Percentiles rank a stretch among this genome's conserved stretches.
phyloP scores from a whole-genome alignment of 2,888 invertebrate species.

The Limnephilus lunatus region DNA sequence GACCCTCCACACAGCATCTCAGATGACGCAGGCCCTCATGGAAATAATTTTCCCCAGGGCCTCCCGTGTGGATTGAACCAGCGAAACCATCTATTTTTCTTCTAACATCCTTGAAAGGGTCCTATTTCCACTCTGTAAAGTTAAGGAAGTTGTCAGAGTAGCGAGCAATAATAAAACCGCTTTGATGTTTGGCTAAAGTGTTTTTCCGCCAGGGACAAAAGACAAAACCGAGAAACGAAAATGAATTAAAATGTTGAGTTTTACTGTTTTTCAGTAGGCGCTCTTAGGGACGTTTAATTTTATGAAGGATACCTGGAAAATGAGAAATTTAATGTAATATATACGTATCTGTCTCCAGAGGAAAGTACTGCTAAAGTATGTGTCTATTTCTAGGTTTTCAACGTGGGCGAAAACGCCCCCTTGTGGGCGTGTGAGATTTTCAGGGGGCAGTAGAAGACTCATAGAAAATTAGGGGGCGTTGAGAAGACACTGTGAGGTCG shows the following conservation, averaged over 20 bases:
- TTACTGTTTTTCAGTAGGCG: background rate
- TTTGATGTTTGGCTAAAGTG: background rate
- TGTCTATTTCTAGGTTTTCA: too few relatives aligned
- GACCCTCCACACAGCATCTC: too few relatives aligned
- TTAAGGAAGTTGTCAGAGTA: background rate
- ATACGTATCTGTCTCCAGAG: background rate
- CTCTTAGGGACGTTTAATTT: background rate
- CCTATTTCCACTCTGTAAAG: background rate
- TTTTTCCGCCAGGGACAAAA: background rate
- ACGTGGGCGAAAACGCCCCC: too few relatives aligned
- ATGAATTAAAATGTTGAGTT: background rate
- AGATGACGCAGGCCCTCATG: too few relatives aligned
- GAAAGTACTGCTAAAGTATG: too few relatives aligned
- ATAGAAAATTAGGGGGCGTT: too few relatives aligned
- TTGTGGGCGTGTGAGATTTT: too few relatives aligned
- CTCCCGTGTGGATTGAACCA: too few relatives aligned
- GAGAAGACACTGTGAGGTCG: too few relatives aligned
- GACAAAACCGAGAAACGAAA: background rate
- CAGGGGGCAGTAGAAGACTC: too few relatives aligned
- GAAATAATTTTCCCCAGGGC: too few relatives aligned
- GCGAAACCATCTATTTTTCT: too few relatives aligned
- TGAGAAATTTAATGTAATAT: background rate
- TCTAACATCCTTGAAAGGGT: background rate
- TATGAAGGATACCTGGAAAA: background rate
- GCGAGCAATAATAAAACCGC: background rate